Evolutionary conservation across 2,888 invertebrate species (phyloP).

Genomic region (Nematopogon swammerdamellus): DNA sequence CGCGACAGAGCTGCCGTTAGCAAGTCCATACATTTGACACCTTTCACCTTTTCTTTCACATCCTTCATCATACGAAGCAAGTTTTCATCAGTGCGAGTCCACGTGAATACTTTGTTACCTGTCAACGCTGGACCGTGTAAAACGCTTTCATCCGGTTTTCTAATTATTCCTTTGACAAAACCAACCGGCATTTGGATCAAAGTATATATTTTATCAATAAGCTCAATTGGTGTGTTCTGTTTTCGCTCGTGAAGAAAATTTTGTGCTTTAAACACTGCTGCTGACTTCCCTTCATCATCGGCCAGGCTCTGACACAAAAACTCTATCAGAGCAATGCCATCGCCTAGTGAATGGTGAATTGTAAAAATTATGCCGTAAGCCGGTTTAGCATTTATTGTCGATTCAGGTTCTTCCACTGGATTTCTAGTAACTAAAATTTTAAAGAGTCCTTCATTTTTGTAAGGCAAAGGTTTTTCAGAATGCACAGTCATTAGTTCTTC

Average conservation of each 20-base stretch:
- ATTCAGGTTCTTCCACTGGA: slow-evolving; percentile 16
- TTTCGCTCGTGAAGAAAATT: slow-evolving; percentile 4
- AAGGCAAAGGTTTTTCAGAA: slow-evolving; percentile 36
- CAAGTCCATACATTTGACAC: slow-evolving; percentile 40
- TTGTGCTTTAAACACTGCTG: background rate
- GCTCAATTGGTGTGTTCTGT: slow-evolving; percentile 13
- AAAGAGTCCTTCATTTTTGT: slow-evolving; percentile 42
- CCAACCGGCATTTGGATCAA: slow-evolving; percentile 22
- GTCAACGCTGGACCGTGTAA: slow-evolving; percentile 38
- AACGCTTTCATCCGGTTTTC: slow-evolving; percentile 30
- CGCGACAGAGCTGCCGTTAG: slow-evolving; percentile 42
- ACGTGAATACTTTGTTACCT: slow-evolving; percentile 38
- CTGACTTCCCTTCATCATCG: slow-evolving; percentile 24
- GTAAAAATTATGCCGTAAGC: slow-evolving; percentile 45
- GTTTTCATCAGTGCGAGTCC: slow-evolving; percentile 31
- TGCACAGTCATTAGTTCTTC: slow-evolving; percentile 30
- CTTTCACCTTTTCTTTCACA: slow-evolving; percentile 22
- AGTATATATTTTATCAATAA: slow-evolving; percentile 20
- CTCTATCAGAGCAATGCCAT: slow-evolving; percentile 47
- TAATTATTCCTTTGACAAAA: slow-evolving; percentile 22
- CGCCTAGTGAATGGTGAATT: slow-evolving; percentile 53
- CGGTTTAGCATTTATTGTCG: slow-evolving; percentile 14
- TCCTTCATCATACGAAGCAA: slow-evolving; percentile 29
- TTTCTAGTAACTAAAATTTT: slow-evolving; percentile 41
- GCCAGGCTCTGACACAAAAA: slow-evolving; percentile 41